Evolutionary conservation across 2,888 invertebrate genomes (phyloP).

Genomic region (Harpalus rubripes): DNA sequence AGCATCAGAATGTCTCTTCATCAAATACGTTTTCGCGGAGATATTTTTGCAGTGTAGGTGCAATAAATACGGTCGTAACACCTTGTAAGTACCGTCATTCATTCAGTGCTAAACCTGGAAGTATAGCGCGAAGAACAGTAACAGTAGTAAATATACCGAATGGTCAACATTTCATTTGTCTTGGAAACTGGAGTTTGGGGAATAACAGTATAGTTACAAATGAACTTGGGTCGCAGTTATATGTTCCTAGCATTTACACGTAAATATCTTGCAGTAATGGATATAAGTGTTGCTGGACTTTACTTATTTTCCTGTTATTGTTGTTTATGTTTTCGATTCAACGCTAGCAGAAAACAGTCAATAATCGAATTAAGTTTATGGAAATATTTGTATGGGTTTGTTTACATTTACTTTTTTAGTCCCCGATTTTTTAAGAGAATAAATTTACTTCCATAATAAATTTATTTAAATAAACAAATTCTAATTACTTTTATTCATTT

Average conservation of each 20-base stretch:
- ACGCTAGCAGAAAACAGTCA: neutral
- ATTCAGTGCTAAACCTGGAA: slow-evolving; percentile 15
- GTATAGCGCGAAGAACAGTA: slow-evolving; percentile 3
- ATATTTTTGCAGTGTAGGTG: slow-evolving; percentile 22
- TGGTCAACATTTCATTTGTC: slow-evolving; percentile 59
- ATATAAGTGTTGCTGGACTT: slow-evolving; percentile 1
- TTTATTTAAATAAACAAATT: too few relatives aligned
- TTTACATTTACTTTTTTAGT: too few relatives aligned
- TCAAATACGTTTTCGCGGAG: slow-evolving; percentile 5
- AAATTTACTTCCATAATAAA: too few relatives aligned
- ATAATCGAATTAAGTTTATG: neutral
- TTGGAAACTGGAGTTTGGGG: slow-evolving; percentile 57
- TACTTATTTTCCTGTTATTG: slow-evolving; percentile 23
- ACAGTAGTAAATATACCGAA: slow-evolving; percentile 54
- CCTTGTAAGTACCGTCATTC: slow-evolving; percentile 48
- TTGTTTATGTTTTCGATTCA: slow-evolving; percentile 48
- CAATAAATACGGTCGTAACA: slow-evolving; percentile 50
- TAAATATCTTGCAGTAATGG: slow-evolving; percentile 28
- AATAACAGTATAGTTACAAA: slow-evolving; percentile 54
- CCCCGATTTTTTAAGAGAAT: too few relatives aligned
- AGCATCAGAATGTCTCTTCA: neutral
- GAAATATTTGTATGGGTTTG: neutral
- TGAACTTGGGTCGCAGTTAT: slow-evolving; percentile 21
- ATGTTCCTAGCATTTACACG: slow-evolving; percentile 26
- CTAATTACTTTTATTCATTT: too few relatives aligned